Base-by-base conservation (phyloP, 2,113 vertebrate species). In the Nettapus auritus region DNA sequence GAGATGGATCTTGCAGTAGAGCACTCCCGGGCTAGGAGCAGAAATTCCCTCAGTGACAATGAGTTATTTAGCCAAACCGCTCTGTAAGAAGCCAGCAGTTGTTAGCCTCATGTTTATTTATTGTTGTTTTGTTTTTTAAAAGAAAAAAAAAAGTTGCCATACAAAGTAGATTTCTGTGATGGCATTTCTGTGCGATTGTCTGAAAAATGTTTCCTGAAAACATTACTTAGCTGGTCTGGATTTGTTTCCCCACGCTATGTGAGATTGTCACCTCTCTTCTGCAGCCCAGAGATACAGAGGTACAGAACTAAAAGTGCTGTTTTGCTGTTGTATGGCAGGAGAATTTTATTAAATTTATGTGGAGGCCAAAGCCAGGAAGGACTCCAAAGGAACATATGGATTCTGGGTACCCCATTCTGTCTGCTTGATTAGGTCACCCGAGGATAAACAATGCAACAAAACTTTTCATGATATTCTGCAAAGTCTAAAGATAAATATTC, bases 401-500 rank as follows among this genome's bases (percentile, higher is more conserved):
- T 25, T 42, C 42, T 89, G 62, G 20, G 60, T 48, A n/a, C 23
- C 63, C 4, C 23, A 34, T 38, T 90, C 52, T 88, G 83, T 53
- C 69, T 84, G 83, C 66, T 80, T 23, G 29, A 44, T 63, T 42
- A 26, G 28, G 42, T 59, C 83, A 60, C 20, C 36, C 75, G 77
- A 81, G 40, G 52, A 29, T 90, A 95, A 90, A 88, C 25, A 33
- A 60, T 67, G 52, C 57, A 75, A 56, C 53, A 86, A 36, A 81
- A 89, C 25, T 81, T 88, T 66, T 77, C 76, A 82, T 16, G 55
- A 57, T 70, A 73, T 95, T 88, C 71, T 88, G 64, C 23, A 0
- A 63, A 36, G 53, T 64, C 34, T 92, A 82, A 89, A 71, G 81
- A 92, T 70, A 90, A 87, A 64, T 71, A 75, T 92, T 90, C 53